Evolutionary conservation across 2,113 vertebrate species (phyloP), one percentile per base, ranked within the genome.

Genomic region (Pollachius pollachius): DNA sequence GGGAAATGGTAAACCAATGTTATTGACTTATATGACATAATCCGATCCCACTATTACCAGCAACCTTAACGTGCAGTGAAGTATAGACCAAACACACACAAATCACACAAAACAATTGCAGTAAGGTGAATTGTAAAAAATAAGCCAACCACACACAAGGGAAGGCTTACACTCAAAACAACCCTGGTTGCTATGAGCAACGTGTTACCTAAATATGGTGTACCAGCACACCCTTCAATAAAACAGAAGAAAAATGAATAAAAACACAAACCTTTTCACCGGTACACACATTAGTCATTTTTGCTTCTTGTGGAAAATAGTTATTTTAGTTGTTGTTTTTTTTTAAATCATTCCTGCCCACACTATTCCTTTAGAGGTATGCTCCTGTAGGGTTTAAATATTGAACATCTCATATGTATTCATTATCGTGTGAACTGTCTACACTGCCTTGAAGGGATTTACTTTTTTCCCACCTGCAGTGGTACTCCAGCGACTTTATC

Each of bases 1-100:
- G 73, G 79, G 75, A 68, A 70, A 73, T 65, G 18, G 75, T 86
- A 85, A 85, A 86, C 88, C 86, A 86, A 74, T 83, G 64, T 37
- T 68, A 76, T 15, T 61, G 74, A 77, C 64, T 75, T 62, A 71
- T 68, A 65, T 69, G 72, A 64, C 76, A 80, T 82, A 64, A 75
- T 81, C 68, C 79, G 78, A 85, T 73, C 74, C 65, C 15, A 52
- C 41, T 71, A 15, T 64, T 15, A 62, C 58, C 60, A 73, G 52
- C 70, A 75, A 65, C 27, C 19, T 61, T 70, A 73, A 48, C 41
- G 62, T 64, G 56, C 74, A 72, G 3, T 8, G 37, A 34, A 71
- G 17, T 23, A 62, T 56, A 66, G 41, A 68, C 52, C 23, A 64
- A 19, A 70, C 68, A 75, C 69, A 71, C 52, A 68, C 34, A 67